phyloP scores from a whole-genome alignment of 1,140 invertebrate species.

The Colletes gigas region DNA sequence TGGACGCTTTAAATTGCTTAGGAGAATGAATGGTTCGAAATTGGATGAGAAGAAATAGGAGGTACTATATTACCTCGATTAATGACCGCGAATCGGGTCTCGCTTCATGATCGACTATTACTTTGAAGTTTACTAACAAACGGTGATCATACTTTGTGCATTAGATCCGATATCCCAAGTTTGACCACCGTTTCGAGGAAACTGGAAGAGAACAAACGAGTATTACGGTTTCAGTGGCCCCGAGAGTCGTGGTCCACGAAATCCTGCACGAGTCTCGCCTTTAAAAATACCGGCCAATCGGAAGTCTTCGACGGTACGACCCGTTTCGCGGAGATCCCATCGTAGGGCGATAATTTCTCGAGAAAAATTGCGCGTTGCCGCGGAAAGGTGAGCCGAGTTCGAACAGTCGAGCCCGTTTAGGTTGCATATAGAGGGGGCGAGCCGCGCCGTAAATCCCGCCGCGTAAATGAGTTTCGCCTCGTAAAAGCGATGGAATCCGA shows the following conservation, averaged over 20 bases:
- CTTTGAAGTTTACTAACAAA: too few species aligned
- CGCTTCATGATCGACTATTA: too few species aligned
- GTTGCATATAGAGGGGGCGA: slow-evolving; percentile 6
- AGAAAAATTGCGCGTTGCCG: slow-evolving; percentile 7
- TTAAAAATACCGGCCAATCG: slow-evolving; percentile 4
- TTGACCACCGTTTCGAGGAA: too few species aligned
- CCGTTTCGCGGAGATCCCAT: slow-evolving; percentile 13
- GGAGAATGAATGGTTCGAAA: too few species aligned
- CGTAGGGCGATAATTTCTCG: slow-evolving; percentile 38
- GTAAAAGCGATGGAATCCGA: slow-evolving; percentile 58
- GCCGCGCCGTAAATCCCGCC: slow-evolving; percentile 50
- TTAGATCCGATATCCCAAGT: too few species aligned
- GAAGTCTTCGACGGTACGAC: neutral
- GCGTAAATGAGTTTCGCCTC: slow-evolving; percentile 63
- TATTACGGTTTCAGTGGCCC: slow-evolving; percentile 3
- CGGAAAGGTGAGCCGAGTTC: slow-evolving; percentile 46
- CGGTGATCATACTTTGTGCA: too few species aligned
- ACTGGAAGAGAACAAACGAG: neutral
- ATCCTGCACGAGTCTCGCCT: neutral
- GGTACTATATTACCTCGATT: too few species aligned
- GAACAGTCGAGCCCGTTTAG: slow-evolving; percentile 32
- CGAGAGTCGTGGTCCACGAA: neutral
- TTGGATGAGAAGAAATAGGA: too few species aligned
- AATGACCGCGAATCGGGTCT: too few species aligned
- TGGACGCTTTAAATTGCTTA: too few species aligned